Evolutionary conservation across 2,888 invertebrate species (phyloP).

Genomic region (Podabrus alpinus): DNA sequence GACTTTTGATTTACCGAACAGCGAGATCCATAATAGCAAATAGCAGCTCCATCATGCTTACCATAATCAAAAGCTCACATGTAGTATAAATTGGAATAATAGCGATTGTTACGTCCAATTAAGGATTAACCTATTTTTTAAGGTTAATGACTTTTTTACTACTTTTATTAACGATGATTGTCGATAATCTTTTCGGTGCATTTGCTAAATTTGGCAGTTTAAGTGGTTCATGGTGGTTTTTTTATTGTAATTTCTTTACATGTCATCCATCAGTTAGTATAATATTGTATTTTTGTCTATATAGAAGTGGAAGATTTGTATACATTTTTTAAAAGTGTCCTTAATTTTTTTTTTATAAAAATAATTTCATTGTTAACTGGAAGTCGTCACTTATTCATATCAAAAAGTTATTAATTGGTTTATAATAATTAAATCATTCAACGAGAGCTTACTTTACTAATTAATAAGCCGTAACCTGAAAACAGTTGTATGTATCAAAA

Average conservation of each 20-base stretch:
- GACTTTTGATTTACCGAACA: neutral
- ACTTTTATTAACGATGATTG: neutral
- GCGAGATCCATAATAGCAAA: neutral
- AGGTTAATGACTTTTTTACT: neutral
- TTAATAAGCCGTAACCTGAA: too few relatives aligned
- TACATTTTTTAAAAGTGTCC: too few relatives aligned
- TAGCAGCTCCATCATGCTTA: neutral
- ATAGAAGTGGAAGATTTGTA: neutral
- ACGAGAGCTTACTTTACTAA: too few relatives aligned
- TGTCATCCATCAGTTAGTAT: neutral
- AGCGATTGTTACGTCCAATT: neutral
- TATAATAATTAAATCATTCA: too few relatives aligned
- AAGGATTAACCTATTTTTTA: neutral
- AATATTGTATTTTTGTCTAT: neutral
- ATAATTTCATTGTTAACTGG: too few relatives aligned
- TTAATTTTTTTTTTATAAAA: too few relatives aligned
- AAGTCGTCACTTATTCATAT: too few relatives aligned
- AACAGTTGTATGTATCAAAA: too few relatives aligned
- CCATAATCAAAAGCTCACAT: neutral
- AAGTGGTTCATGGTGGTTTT: neutral
- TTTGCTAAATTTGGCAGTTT: neutral
- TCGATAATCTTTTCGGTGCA: neutral
- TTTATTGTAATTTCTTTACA: neutral
- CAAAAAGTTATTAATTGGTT: too few relatives aligned
- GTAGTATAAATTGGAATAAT: neutral